Evolutionary conservation across 2,888 invertebrate species (phyloP).

Genomic region (Lomographa bimaculata): DNA sequence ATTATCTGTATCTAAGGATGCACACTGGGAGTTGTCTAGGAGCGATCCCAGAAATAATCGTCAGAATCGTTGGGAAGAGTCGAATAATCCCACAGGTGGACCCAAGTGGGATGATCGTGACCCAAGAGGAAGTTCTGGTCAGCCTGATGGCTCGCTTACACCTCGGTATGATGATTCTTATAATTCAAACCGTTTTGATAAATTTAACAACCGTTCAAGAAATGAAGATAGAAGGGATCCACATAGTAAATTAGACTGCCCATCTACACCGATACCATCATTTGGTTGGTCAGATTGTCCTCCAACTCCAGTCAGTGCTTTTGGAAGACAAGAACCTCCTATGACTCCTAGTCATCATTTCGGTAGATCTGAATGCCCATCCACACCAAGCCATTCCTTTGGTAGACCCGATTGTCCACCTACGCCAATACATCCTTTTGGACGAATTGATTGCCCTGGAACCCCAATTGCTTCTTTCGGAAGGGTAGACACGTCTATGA

Average conservation of each 20-base stretch:
- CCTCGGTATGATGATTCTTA: conserved; percentile 15
- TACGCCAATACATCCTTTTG: conserved; percentile 55
- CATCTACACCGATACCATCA: conserved; percentile 44
- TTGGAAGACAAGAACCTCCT: conserved; percentile 50
- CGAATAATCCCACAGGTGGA: conserved; percentile 28
- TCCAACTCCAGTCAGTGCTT: conserved; percentile 46
- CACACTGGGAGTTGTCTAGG: conserved; percentile 35
- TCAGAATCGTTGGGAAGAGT: conserved; percentile 21
- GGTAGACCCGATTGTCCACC: conserved; percentile 50
- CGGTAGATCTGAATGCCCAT: conserved; percentile 49
- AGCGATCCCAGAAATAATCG: conserved; percentile 14
- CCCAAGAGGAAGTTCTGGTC: conserved; percentile 26
- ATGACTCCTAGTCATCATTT: conserved; percentile 51
- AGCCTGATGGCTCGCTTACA: conserved; percentile 12
- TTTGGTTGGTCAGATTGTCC: conserved; percentile 51
- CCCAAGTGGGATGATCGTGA: conserved; percentile 37
- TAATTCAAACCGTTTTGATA: conserved; percentile 30
- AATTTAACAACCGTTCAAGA: conserved; percentile 33
- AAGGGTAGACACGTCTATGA: conserved; percentile 49
- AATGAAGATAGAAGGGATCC: conserved; percentile 44
- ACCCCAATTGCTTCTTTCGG: conserved; percentile 52
- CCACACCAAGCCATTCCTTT: conserved; percentile 50
- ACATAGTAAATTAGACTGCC: conserved; percentile 40
- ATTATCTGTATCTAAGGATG: conserved; percentile 36
- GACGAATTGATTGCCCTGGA: conserved; percentile 39